These are phyloP conservation scores for Epinotia bilunana DNA, from an alignment of 2,888 invertebrate species.

Conservation along the genomic window DNA sequence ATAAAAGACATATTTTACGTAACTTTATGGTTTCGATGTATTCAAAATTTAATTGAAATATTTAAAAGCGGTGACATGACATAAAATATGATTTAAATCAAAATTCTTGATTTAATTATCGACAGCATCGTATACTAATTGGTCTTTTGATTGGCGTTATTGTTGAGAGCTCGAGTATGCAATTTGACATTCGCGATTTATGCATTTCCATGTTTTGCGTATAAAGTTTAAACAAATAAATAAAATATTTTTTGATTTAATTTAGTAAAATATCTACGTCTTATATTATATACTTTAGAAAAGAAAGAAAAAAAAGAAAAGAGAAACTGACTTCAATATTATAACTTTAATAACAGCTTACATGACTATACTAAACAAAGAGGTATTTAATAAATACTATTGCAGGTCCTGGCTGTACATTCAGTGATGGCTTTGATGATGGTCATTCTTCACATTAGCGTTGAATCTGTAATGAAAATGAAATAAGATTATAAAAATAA, in stretches of 20 bases:
- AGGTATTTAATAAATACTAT: slow-evolving; percentile 33
- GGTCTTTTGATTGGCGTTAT: background rate
- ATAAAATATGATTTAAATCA: background rate
- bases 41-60: slow-evolving; percentile 18
- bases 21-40: slow-evolving; percentile 9
- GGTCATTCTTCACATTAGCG: slow-evolving; percentile 72
- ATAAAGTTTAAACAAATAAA: too few species aligned
- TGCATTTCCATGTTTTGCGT: background rate
- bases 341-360: slow-evolving; percentile 33
- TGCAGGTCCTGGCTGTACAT: slow-evolving; percentile 13
- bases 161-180: too few species aligned
- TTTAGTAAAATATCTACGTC: too few species aligned
- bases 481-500: background rate
- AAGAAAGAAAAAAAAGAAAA: too few species aligned
- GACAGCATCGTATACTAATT: background rate
- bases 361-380: slow-evolving; percentile 13
- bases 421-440: slow-evolving; percentile 48
- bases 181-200: background rate
- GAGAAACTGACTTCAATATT: background rate
- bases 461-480: slow-evolving; percentile 70
- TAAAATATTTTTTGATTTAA: too few species aligned
- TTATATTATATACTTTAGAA: too few species aligned
- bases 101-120: background rate
- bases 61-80: slow-evolving; percentile 19
- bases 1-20: slow-evolving; percentile 16